These are phyloP conservation scores for Paralichthys olivaceus DNA, from an alignment of 2,113 vertebrate species.

Conservation along the genomic window DNA sequence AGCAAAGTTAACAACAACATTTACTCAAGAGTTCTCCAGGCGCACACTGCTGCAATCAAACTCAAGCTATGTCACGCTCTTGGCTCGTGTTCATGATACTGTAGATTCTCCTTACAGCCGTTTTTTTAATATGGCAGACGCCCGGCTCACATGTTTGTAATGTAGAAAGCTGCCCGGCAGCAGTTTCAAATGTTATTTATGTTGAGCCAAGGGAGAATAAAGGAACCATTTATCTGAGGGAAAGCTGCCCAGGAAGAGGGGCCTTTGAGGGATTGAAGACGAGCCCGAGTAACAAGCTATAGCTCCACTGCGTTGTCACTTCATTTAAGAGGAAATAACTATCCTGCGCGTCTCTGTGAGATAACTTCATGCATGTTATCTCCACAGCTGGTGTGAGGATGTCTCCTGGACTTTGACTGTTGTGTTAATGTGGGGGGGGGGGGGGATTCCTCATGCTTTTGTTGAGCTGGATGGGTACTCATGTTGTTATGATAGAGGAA, in stretches of 20 bases:
- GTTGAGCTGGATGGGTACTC: not conserved
- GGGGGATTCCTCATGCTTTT: not conserved
- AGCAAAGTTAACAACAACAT: no score
- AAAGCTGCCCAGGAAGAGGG: slow-evolving; percentile 23
- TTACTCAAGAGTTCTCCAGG: no score
- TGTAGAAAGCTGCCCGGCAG: not conserved
- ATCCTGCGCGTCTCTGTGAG: not conserved
- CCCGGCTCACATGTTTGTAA: slow-evolving; percentile 38
- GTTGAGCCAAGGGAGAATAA: slow-evolving; percentile 43
- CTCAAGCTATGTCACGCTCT: not conserved
- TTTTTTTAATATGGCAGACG: not conserved
- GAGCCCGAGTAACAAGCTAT: slow-evolving; percentile 11
- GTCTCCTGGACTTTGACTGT: slow-evolving; percentile 10
- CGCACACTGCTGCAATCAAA: no score
- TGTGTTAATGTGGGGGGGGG: not conserved
- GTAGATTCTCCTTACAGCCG: not conserved
- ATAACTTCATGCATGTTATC: not conserved
- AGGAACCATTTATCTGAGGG: slow-evolving; percentile 51
- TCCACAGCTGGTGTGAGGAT: not conserved
- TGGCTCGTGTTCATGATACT: not conserved
- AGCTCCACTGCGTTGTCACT: not conserved
- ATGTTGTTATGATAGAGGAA: not conserved
- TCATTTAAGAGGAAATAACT: not conserved
- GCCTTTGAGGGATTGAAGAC: slow-evolving; percentile 7
- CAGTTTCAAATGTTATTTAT: not conserved